phyloP scores from a whole-genome alignment of 2,797 vertebrate species.

The Odontamblyopus lacepedii region DNA sequence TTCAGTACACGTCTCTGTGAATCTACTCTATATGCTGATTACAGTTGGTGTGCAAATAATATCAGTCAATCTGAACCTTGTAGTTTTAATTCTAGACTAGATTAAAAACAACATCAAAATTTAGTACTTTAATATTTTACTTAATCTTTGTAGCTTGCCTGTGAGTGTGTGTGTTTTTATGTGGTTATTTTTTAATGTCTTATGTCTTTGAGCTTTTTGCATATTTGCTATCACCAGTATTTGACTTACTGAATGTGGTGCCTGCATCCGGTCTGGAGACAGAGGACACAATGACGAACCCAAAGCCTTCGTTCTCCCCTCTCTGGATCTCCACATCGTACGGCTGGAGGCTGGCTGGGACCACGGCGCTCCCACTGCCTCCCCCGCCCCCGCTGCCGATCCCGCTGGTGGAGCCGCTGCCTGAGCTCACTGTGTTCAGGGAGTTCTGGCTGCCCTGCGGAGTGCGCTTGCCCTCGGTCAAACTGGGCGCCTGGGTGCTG shows the following conservation, averaged over 20 bases:
- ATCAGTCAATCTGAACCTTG: not conserved
- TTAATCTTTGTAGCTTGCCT: too few relatives aligned
- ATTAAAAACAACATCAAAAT: not conserved
- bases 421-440: conserved; percentile 94
- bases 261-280: conserved; percentile 94
- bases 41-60: too few relatives aligned
- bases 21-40: not conserved
- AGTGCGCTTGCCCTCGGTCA: conserved; percentile 94
- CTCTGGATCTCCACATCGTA: conserved; percentile 96
- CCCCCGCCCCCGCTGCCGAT: conserved; percentile 89
- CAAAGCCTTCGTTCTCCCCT: conserved; percentile 93
- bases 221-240: not conserved
- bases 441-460: conserved; percentile 98
- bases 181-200: too few relatives aligned
- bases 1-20: conserved; percentile 19
- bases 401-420: conserved; percentile 95
- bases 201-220: too few relatives aligned
- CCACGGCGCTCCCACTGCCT: conserved; percentile 82
- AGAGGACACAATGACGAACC: conserved; percentile 97
- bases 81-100: not conserved
- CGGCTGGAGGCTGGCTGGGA: conserved; percentile 87
- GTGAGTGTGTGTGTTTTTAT: too few relatives aligned
- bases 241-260: conserved; percentile 89
- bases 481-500: conserved; percentile 92
- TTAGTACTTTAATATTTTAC: too few relatives aligned